Conservation (phyloP, 2,888 invertebrate species). For the Sialis lutaria region DNA sequence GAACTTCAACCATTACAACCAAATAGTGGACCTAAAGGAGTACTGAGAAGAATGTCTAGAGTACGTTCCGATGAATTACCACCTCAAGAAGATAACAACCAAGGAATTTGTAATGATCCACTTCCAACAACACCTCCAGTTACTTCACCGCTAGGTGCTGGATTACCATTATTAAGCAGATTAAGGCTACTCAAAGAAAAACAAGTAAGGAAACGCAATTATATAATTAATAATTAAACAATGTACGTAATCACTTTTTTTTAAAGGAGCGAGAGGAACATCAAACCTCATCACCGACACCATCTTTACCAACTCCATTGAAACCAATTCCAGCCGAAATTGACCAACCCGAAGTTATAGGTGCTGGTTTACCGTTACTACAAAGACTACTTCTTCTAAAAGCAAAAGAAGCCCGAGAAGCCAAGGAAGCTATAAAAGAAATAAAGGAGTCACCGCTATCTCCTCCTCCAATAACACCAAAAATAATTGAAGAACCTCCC, state of each 20-base stretch:
- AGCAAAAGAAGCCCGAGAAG: constrained; percentile 47
- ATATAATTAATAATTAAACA: neutral
- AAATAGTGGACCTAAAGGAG: constrained; percentile 32
- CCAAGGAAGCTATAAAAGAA: constrained; percentile 16
- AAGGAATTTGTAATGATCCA: constrained; percentile 20
- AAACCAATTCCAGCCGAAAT: constrained; percentile 24
- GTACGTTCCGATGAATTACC: constrained; percentile 57
- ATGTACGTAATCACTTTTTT: constrained; percentile 4
- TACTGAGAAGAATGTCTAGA: constrained; percentile 54
- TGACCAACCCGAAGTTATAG: constrained; percentile 37
- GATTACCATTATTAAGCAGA: constrained; percentile 60
- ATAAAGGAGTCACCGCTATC: constrained; percentile 13
- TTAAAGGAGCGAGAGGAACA: constrained; percentile 33
- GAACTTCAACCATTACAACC: constrained; percentile 44
- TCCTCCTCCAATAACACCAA: constrained; percentile 14
- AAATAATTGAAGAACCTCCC: constrained; percentile 12
- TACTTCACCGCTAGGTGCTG: constrained; percentile 65
- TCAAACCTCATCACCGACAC: constrained; percentile 29
- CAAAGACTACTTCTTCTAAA: constrained; percentile 59
- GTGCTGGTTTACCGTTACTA: constrained; percentile 52
- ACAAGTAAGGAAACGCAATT: constrained; percentile 33
- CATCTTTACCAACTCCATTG: constrained; percentile 36
- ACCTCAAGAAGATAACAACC: constrained; percentile 22
- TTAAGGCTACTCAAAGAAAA: constrained; percentile 70
- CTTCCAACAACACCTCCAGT: constrained; percentile 30